These are phyloP conservation scores for Dicycla oo DNA, from an alignment of 2,888 invertebrate genomes.

Conservation along the genomic window DNA sequence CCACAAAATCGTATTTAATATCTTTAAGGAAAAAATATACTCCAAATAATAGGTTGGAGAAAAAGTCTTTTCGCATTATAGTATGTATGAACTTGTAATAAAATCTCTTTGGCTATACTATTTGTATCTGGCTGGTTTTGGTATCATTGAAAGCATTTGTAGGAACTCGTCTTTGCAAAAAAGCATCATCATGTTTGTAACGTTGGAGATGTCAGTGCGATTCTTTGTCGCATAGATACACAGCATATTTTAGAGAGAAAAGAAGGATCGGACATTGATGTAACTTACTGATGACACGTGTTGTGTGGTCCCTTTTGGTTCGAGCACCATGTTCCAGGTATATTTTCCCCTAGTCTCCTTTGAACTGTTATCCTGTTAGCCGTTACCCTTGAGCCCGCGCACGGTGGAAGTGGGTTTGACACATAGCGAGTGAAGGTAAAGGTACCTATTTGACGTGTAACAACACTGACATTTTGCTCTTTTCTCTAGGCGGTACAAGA, in stretches of 20 bases:
- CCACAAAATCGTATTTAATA: neutral
- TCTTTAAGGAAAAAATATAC: neutral
- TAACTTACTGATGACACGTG: neutral
- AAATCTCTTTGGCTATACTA: too few species aligned
- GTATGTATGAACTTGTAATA: too few species aligned
- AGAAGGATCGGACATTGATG: slow-evolving; percentile 14
- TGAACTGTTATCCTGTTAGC: slow-evolving; percentile 28
- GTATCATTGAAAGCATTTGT: too few species aligned
- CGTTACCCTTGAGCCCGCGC: neutral
- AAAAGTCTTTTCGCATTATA: too few species aligned
- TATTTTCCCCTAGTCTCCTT: slow-evolving; percentile 5
- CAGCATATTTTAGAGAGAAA: slow-evolving; percentile 4
- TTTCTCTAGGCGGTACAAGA: neutral
- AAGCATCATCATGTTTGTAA: neutral
- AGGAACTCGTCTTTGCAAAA: neutral
- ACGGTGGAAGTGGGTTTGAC: slow-evolving; percentile 14
- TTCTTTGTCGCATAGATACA: neutral
- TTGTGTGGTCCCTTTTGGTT: neutral
- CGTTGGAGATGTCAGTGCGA: neutral
- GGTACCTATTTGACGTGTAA: slow-evolving; percentile 28
- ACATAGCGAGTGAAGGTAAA: slow-evolving; percentile 15
- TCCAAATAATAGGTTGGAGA: too few species aligned
- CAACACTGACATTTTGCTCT: slow-evolving; percentile 28
- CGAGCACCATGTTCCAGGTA: neutral
- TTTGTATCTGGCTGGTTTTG: too few species aligned